Evolutionary conservation across 2,113 vertebrate genomes (phyloP).

Genomic region (Lutjanus erythropterus): DNA sequence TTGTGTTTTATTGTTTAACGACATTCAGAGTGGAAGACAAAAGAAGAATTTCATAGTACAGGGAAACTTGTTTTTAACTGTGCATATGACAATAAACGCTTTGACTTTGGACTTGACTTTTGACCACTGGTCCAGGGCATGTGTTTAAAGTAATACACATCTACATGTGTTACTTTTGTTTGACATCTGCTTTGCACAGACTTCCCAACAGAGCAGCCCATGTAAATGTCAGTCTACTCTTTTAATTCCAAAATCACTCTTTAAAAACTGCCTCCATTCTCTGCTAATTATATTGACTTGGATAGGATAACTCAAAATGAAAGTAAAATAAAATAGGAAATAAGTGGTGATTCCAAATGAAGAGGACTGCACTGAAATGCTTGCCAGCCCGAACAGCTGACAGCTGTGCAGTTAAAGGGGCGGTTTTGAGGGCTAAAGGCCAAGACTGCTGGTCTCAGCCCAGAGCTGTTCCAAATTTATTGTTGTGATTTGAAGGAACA

Average conservation of each 20-base stretch:
- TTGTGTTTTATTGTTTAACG: too few relatives aligned
- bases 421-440: conserved; percentile 33
- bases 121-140: too few relatives aligned
- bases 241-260: conserved; percentile 1
- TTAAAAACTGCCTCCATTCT: background rate
- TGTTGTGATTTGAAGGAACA: conserved; percentile 6
- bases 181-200: conserved; percentile 31
- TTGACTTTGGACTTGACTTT: too few relatives aligned
- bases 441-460: conserved; percentile 11
- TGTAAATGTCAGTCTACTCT: conserved; percentile 44
- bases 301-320: background rate
- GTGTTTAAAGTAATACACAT: background rate
- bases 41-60: too few relatives aligned
- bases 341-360: conserved; percentile 2
- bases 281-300: background rate
- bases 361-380: conserved; percentile 4
- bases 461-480: background rate
- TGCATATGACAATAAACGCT: too few relatives aligned
- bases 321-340: background rate
- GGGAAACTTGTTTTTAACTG: too few relatives aligned
- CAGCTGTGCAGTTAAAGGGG: conserved; percentile 56
- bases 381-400: conserved; percentile 61
- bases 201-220: background rate
- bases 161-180: background rate
- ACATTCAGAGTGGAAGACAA: too few relatives aligned